Evolutionary conservation across 1,140 invertebrate species (phyloP).

Genomic region (Pseudomyrmex sp.): DNA sequence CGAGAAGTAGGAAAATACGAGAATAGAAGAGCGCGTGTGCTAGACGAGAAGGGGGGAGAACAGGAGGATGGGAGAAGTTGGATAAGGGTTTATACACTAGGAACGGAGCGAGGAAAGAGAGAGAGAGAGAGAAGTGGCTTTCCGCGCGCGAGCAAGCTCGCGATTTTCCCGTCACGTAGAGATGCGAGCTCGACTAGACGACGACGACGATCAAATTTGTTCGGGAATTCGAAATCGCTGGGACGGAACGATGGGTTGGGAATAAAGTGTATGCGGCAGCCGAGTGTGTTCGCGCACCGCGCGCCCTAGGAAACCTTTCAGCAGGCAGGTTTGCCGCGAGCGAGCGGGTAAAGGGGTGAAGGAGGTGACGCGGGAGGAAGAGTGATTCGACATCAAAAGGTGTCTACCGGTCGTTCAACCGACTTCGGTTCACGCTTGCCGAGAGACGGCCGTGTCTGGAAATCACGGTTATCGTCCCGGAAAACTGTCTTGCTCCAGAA

Average conservation of each 20-base stretch:
- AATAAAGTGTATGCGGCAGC: conserved; percentile 58
- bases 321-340: conserved; percentile 26
- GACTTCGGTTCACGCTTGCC: conserved; percentile 53
- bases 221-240: conserved; percentile 59
- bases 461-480: conserved; percentile 69
- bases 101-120: too few relatives aligned
- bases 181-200: conserved; percentile 54
- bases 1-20: conserved; percentile 61
- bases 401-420: conserved; percentile 71
- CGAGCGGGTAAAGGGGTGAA: conserved; percentile 31
- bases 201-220: conserved; percentile 60
- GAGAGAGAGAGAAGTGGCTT: conserved; percentile 27
- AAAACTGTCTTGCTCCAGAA: conserved; percentile 68
- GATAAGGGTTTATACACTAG: conserved; percentile 24
- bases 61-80: background rate
- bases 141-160: conserved; percentile 43
- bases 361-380: conserved; percentile 30
- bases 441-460: conserved; percentile 62
- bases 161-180: conserved; percentile 57
- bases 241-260: conserved; percentile 48
- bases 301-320: conserved; percentile 55
- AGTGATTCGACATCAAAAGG: conserved; percentile 73
- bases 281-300: conserved; percentile 40
- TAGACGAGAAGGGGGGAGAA: background rate
- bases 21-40: conserved; percentile 13